Evolutionary conservation across 2,113 vertebrate genomes (phyloP), one percentile per base, ranked within the genome.

Genomic region (Corydoras maculifer): DNA sequence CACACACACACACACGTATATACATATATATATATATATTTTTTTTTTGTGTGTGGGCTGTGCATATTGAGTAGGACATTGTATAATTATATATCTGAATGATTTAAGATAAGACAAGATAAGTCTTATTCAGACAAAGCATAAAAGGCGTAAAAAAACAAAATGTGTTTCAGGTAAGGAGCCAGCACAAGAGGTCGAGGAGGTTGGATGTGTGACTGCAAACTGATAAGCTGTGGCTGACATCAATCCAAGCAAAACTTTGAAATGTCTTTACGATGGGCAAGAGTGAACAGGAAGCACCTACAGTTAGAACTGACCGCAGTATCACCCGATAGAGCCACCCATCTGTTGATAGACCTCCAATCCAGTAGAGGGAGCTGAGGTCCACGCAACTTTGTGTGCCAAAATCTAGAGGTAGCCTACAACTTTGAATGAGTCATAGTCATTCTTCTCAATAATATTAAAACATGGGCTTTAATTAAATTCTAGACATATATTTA

Each of bases 341-440:
- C 72, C 65, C 70, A 72, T 74, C 69, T 75, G 53, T 63, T 49
- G 61, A 76, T 59, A 73, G 73, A 77, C 75, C 71, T 75, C 73
- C 74, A 69, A 64, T 78, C 75, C 72, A 72, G 60, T 73, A 74
- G 75, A 75, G 62, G 71, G 73, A 78, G 80, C 77, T 66, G 71
- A 77, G 71, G 68, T 59, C 66, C 69, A 73, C 74, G 68, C 76
- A 74, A 84, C 72, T 82, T 71, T 53, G 72, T 53, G 80, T 83
- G 83, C 79, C 81, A 82, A 82, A 83, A 78, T 79, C 71, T 80
- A 81, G 80, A 80, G 68, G 74, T 83, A 82, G 80, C 73, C 80
- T 74, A 76, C 81, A 78, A 75, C 78, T 79, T 78, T 80, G 74
- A 75, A 71, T 76, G 60, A 75, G 73, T 70, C 74, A 55, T 81